phyloP scores from a whole-genome alignment of 2,797 vertebrate species.

The Lagorchestes hirsutus region DNA sequence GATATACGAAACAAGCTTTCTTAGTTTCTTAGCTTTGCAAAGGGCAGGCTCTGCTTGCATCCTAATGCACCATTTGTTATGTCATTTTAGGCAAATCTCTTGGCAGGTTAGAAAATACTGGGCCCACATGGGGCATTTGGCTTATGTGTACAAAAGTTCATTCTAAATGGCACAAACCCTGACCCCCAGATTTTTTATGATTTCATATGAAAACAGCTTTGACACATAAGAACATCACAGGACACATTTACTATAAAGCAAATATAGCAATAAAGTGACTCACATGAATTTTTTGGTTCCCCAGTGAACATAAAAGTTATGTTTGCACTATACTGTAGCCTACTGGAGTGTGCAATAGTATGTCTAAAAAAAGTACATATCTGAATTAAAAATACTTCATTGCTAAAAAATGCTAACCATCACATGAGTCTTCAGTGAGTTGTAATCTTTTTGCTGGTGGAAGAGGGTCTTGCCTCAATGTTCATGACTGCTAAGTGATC shows the following conservation, averaged over 20 bases:
- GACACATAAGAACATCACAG: slow-evolving; percentile 20
- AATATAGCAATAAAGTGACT: neutral
- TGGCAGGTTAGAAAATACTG: neutral
- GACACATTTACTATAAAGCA: neutral
- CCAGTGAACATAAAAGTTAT: neutral
- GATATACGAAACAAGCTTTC: neutral
- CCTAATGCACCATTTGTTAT: neutral
- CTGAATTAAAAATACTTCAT: neutral
- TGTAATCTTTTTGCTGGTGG: neutral
- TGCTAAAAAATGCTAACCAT: neutral
- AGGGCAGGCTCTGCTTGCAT: neutral
- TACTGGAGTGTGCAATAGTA: neutral
- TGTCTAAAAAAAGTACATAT: neutral
- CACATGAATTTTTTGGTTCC: neutral
- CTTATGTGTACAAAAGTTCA: neutral
- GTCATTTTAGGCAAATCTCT: neutral
- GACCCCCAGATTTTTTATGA: neutral
- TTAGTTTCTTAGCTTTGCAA: neutral
- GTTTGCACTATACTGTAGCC: neutral
- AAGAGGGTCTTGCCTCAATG: neutral
- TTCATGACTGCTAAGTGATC: neutral
- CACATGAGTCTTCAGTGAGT: neutral
- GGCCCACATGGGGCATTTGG: neutral
- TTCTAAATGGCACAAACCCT: neutral
- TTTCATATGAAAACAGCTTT: neutral